A percentile compares a stretch with the other conserved stretches of the same genome.
Evolutionary conservation across 23 tunicate genomes (phyloP).

Genomic region (Trididemnum nubilum): DNA sequence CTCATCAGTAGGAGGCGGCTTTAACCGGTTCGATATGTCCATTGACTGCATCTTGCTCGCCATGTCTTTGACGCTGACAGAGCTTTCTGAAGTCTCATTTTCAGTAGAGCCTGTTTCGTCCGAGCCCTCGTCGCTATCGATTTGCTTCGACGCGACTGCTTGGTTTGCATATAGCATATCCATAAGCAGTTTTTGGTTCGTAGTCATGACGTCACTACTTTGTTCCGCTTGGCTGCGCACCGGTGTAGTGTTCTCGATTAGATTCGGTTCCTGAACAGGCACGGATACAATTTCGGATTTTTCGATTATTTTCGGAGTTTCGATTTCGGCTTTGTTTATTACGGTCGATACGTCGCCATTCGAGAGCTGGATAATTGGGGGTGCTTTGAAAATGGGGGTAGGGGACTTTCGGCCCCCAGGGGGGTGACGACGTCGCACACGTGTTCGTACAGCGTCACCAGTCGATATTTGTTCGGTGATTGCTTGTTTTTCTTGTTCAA

Average conservation of each 20-base stretch:
- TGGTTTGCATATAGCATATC: conserved; percentile 92
- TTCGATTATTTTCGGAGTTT: neutral
- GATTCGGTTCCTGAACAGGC: neutral
- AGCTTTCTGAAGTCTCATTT: conserved; percentile 27
- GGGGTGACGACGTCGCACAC: conserved; percentile 4
- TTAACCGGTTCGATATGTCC: conserved; percentile 18
- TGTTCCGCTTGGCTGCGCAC: neutral
- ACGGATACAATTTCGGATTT: neutral
- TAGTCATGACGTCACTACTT: conserved; percentile 50
- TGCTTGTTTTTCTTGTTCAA: neutral
- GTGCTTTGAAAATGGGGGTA: neutral
- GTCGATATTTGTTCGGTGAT: neutral
- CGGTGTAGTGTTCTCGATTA: neutral
- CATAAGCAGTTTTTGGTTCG: conserved; percentile 71
- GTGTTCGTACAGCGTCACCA: conserved; percentile 11
- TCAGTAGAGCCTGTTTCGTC: conserved; percentile 39
- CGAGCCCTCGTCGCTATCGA: conserved; percentile 84
- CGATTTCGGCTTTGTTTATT: neutral
- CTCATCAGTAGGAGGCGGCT: conserved; percentile 2
- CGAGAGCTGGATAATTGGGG: neutral
- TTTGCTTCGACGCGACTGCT: conserved; percentile 63
- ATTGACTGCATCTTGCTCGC: conserved; percentile 33
- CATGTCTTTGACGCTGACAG: conserved; percentile 41
- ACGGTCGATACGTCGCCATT: conserved; percentile 33
- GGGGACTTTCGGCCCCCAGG: neutral